These are phyloP conservation scores for Pachyrhynchus sulphureomaculatus DNA, from an alignment of 1,140 invertebrate genomes.

Conservation along the genomic window DNA sequence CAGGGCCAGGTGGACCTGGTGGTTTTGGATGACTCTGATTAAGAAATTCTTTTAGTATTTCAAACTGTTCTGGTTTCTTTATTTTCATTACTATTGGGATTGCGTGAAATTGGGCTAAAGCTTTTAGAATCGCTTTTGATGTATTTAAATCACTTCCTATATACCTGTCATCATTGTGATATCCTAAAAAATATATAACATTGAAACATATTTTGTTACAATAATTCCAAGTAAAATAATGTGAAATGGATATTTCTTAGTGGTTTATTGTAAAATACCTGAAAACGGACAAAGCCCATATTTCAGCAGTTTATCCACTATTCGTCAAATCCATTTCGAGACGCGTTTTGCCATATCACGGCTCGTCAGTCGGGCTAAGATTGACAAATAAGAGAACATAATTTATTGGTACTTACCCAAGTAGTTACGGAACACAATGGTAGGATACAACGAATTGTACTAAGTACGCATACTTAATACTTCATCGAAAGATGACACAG, in stretches of 20 bases:
- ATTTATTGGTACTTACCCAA: too few species aligned
- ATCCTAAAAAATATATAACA: constrained; percentile 43
- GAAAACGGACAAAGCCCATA: too few species aligned
- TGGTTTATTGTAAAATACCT: too few species aligned
- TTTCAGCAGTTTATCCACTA: too few species aligned
- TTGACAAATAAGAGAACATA: too few species aligned
- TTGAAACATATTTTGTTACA: neutral
- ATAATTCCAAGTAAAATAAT: neutral
- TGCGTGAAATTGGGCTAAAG: constrained; percentile 60
- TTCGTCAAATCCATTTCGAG: too few species aligned
- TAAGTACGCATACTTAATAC: too few species aligned
- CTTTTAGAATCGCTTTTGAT: constrained; percentile 52
- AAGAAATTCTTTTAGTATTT: constrained; percentile 49
- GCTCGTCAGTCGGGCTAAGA: too few species aligned
- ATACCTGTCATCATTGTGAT: constrained; percentile 53
- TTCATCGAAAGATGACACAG: too few species aligned
- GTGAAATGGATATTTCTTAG: neutral
- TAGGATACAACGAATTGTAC: too few species aligned
- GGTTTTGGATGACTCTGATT: neutral
- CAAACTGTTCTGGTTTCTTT: constrained; percentile 54
- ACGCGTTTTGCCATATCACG: too few species aligned
- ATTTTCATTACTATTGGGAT: constrained; percentile 57
- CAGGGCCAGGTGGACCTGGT: neutral
- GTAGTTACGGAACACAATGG: too few species aligned
- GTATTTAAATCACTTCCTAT: constrained; percentile 55